Percentiles rank a stretch among this genome's conserved stretches.
Conservation (phyloP, 2,797 vertebrate genomes). For the Aldrovandia affinis region DNA sequence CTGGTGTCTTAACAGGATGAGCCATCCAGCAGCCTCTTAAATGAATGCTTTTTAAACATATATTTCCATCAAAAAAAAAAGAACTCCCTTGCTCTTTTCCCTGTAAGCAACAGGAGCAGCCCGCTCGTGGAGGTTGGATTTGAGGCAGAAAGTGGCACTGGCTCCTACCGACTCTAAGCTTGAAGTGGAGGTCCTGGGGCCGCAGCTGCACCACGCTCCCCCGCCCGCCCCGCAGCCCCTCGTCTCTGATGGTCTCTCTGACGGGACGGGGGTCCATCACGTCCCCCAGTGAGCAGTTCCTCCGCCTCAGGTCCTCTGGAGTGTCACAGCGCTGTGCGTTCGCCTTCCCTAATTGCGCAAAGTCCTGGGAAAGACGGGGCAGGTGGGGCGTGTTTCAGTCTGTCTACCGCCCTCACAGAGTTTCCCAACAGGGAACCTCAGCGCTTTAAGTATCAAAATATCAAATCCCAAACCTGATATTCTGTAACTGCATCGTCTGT, state of each 20-base stretch:
- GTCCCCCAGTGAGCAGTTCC: slow-evolving; percentile 57
- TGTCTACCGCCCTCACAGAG: too few relatives aligned
- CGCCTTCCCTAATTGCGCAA: slow-evolving; percentile 63
- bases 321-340: slow-evolving; percentile 68
- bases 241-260: slow-evolving; percentile 51
- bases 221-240: slow-evolving; percentile 48
- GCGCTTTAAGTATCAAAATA: too few relatives aligned
- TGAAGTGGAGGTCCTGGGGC: slow-evolving; percentile 67
- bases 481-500: too few relatives aligned
- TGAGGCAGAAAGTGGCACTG: neutral
- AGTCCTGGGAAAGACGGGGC: slow-evolving; percentile 67
- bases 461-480: too few relatives aligned
- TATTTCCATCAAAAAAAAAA: too few relatives aligned
- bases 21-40: too few relatives aligned
- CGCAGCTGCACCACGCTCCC: slow-evolving; percentile 68
- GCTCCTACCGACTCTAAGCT: slow-evolving; percentile 67
- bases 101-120: too few relatives aligned
- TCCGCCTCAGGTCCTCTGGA: slow-evolving; percentile 55
- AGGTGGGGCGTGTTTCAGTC: too few relatives aligned
- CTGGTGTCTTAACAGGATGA: too few relatives aligned
- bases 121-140: neutral
- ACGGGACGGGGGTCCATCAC: slow-evolving; percentile 54
- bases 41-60: too few relatives aligned
- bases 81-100: too few relatives aligned
- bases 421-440: too few relatives aligned